A percentile compares a stretch with the other conserved stretches of the same genome.
These are phyloP conservation scores for Tipula helvola DNA, from an alignment of 2,888 invertebrate species.

Conservation along the genomic window DNA sequence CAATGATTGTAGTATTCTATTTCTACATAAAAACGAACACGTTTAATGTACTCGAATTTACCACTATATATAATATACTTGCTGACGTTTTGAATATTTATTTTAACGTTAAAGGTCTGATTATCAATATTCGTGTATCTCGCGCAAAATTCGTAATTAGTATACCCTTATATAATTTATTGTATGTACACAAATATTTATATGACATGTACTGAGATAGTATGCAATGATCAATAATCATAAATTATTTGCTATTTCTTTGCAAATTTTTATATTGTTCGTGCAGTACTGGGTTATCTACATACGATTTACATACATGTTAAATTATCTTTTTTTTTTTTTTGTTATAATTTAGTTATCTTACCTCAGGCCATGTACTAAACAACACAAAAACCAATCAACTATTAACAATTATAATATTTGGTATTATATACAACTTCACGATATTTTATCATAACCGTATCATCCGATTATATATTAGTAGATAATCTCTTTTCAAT, in stretches of 20 bases:
- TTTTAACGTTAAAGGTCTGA: not conserved
- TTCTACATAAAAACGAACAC: too few species aligned
- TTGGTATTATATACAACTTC: not conserved
- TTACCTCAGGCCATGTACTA: not conserved
- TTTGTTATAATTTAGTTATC: not conserved
- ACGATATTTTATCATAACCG: not conserved
- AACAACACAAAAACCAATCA: not conserved
- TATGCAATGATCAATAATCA: not conserved
- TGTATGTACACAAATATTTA: not conserved
- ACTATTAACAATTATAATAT: not conserved
- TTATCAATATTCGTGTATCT: not conserved
- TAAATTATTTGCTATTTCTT: not conserved
- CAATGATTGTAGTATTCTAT: too few species aligned
- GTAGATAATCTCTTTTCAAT: not conserved
- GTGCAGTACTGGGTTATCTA: not conserved
- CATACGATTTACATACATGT: not conserved
- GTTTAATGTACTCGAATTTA: too few species aligned
- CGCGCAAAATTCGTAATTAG: not conserved
- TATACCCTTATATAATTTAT: not conserved
- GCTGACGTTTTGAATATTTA: not conserved
- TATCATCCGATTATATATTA: not conserved
- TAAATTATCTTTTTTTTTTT: not conserved
- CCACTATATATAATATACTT: too few species aligned
- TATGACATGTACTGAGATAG: not conserved
- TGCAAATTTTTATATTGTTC: not conserved